Evolutionary conservation across 2,888 invertebrate species (phyloP), one percentile per base, ranked within the genome.

Genomic region (Hydroisotoma schaefferi): DNA sequence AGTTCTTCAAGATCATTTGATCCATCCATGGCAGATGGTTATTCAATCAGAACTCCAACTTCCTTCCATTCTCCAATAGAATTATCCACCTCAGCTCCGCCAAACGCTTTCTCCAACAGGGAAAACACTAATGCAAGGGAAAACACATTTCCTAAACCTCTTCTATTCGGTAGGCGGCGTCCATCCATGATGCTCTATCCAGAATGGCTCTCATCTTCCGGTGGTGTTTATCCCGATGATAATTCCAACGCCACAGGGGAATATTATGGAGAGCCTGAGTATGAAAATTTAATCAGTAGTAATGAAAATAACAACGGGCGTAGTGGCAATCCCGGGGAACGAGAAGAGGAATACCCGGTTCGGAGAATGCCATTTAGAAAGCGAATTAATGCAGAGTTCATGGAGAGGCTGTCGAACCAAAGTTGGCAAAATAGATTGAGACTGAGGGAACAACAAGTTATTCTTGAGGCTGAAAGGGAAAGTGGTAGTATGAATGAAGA

Each of bases 151-250:
- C 49, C 49, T n/a, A 49, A 8, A 20, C 49, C 49, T 18, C 33
- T n/a, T n/a, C n/a, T n/a, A n/a, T 33, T 33, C 25, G 47, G 47
- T 33, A 8, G 33, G 33, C 8, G 15, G 8, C 8, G 15, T 33
- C 33, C 33, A 25, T 23, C 20, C 51, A 47, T 18, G 51, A 63
- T 67, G 61, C 48, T 65, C 1, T 67, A 68, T 29, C 70, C 70
- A 8, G 68, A 70, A 59, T 68, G 68, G 70, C 59, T 68, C 22
- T 57, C 63, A 18, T 65, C 68, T 28, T 63, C 65, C 15, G 64
- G 63, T 22, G 67, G 67, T 15, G 63, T 63, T 10, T 63, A 59
- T 49, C 63, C 63, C 23, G 63, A 63, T 46, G 63, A 63, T 33
- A 59, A 53, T 38, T 57, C 63, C 3, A 59, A 56, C 40, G 56